These are phyloP conservation scores for Silurus aristotelis DNA, from an alignment of 2,797 vertebrate genomes.

Conservation along the genomic window DNA sequence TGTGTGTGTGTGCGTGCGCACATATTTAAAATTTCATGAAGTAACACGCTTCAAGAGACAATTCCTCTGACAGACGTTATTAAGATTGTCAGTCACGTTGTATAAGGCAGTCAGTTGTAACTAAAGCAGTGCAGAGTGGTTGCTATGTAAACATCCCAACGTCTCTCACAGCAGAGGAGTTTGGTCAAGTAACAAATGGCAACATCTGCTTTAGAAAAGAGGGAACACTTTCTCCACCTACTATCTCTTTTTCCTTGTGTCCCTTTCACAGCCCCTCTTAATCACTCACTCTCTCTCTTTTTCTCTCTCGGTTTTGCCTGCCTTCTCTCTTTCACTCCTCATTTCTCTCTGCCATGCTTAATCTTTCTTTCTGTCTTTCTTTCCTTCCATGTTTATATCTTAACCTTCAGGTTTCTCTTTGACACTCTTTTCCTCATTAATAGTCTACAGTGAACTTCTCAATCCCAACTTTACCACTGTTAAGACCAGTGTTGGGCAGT, in stretches of 20 bases:
- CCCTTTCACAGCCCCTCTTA: not conserved
- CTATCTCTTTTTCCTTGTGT: not conserved
- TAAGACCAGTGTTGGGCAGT: no score
- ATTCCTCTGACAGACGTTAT: conserved; percentile 1
- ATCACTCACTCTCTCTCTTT: not conserved
- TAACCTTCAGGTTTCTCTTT: not conserved
- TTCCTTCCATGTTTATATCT: not conserved
- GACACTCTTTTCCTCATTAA: not conserved
- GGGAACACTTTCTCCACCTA: not conserved
- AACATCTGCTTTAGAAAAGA: conserved; percentile 72
- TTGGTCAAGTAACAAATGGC: conserved; percentile 46
- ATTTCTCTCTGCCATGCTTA: not conserved
- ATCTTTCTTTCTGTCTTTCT: not conserved
- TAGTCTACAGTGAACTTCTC: no score
- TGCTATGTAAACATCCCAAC: conserved; percentile 76
- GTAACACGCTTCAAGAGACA: not conserved
- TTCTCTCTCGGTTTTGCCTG: not conserved
- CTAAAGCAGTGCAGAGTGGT: conserved; percentile 68
- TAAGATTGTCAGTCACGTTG: conserved; percentile 53
- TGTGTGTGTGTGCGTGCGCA: not conserved
- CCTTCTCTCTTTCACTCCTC: not conserved
- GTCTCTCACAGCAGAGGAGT: conserved; percentile 35
- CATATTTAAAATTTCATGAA: no score
- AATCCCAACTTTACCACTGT: not conserved
- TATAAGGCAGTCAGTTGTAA: conserved; percentile 66